Conservation (phyloP, 2,113 vertebrate species). For the Myodes glareolus region DNA sequence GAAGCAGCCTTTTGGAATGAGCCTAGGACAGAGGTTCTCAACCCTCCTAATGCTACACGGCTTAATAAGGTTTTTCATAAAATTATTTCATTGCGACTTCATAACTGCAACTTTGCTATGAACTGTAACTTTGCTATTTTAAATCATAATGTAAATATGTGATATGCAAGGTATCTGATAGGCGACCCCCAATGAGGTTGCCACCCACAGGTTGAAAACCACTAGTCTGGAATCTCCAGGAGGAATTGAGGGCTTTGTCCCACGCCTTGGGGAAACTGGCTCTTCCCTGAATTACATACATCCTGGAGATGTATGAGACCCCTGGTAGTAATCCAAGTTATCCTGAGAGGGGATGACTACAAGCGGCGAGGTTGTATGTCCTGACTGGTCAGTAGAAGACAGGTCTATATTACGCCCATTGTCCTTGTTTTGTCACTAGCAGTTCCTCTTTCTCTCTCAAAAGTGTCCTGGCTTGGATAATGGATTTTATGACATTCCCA, state of each 20-base stretch:
- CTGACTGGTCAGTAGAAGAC: neutral
- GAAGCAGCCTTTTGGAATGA: neutral
- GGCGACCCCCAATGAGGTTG: neutral
- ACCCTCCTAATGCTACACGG: neutral
- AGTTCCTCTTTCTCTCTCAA: neutral
- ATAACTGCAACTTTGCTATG: neutral
- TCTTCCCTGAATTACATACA: neutral
- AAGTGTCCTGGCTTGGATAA: neutral
- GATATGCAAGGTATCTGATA: neutral
- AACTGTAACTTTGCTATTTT: neutral
- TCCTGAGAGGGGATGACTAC: neutral
- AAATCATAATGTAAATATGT: neutral
- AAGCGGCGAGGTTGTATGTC: neutral
- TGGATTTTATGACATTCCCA: neutral
- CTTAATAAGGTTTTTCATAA: neutral
- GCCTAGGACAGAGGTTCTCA: neutral
- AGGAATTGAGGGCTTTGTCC: neutral
- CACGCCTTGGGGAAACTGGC: neutral
- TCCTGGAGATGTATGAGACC: neutral
- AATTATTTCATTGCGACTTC: neutral
- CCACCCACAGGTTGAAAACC: neutral
- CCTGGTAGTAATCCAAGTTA: neutral
- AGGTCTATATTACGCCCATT: neutral
- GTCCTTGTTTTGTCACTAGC: neutral
- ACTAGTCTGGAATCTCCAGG: neutral